Percentiles rank a stretch among this genome's conserved stretches.
These are phyloP conservation scores for Oenanthe oenanthe DNA, from an alignment of 2,113 vertebrate species.

Conservation along the genomic window DNA sequence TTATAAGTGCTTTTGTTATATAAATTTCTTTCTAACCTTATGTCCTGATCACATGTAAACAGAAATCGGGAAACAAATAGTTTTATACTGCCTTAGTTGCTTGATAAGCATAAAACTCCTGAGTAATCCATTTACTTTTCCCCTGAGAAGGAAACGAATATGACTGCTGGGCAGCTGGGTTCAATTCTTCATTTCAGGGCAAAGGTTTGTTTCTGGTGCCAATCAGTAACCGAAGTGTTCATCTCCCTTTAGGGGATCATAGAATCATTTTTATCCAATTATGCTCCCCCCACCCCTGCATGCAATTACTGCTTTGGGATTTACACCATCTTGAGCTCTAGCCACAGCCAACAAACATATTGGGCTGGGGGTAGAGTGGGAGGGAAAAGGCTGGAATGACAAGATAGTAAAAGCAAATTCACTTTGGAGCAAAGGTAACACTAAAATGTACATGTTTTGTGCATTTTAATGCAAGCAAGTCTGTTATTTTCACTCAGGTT, in stretches of 20 bases:
- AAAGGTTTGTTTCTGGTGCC: conserved; percentile 24
- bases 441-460: not conserved
- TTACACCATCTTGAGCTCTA: not conserved
- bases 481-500: not conserved
- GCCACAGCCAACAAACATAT: not conserved
- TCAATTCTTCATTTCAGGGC: not conserved
- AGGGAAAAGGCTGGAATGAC: not conserved
- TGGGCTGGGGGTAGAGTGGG: accelerated
- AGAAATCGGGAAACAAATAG: conserved; percentile 7
- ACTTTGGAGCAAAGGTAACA: not conserved
- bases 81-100: conserved; percentile 11
- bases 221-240: not conserved
- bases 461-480: not conserved
- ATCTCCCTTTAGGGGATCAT: not conserved
- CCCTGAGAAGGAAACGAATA: conserved; percentile 37
- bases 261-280: conserved; percentile 31
- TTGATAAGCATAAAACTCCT: conserved; percentile 56
- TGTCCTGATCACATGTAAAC: not conserved
- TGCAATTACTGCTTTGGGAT: not conserved
- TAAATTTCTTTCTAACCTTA: conserved; percentile 1
- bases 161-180: conserved; percentile 18
- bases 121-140: conserved; percentile 37
- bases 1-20: not conserved
- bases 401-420: not conserved
- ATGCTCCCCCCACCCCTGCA: not conserved